These are phyloP conservation scores for Megastigmus dorsalis DNA, from an alignment of 2,888 invertebrate species.

Conservation along the genomic window DNA sequence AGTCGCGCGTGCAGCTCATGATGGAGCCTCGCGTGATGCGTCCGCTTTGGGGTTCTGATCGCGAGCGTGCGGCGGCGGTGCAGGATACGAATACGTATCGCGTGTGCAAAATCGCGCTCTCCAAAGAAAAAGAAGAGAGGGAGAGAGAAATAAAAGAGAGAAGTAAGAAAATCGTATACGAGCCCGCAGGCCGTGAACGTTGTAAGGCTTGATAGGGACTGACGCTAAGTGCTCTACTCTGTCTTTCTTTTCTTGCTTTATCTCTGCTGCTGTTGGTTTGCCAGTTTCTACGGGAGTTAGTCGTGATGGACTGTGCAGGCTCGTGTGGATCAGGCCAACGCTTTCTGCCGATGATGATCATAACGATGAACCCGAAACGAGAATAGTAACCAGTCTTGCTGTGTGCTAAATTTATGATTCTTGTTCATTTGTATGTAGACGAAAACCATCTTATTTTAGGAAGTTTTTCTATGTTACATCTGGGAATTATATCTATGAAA, in stretches of 20 bases:
- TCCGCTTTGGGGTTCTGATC: background rate
- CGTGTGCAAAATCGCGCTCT: slow-evolving; percentile 2
- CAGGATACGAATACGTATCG: background rate
- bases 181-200: background rate
- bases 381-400: background rate
- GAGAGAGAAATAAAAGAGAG: no score
- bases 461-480: no score
- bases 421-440: no score
- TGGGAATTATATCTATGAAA: no score
- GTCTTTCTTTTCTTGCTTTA: slow-evolving; percentile 5
- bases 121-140: background rate
- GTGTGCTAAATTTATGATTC: no score
- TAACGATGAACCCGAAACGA: background rate
- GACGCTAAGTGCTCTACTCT: slow-evolving; percentile 23
- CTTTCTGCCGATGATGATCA: background rate
- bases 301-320: background rate
- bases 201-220: background rate
- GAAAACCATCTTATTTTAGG: no score
- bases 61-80: background rate
- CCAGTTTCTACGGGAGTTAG: background rate
- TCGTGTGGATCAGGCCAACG: background rate
- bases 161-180: no score
- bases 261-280: background rate
- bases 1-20: no score
- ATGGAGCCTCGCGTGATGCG: slow-evolving; percentile 13